Conservation (phyloP, 2,797 vertebrate species). For the Acrossocheilus fasciatus region DNA sequence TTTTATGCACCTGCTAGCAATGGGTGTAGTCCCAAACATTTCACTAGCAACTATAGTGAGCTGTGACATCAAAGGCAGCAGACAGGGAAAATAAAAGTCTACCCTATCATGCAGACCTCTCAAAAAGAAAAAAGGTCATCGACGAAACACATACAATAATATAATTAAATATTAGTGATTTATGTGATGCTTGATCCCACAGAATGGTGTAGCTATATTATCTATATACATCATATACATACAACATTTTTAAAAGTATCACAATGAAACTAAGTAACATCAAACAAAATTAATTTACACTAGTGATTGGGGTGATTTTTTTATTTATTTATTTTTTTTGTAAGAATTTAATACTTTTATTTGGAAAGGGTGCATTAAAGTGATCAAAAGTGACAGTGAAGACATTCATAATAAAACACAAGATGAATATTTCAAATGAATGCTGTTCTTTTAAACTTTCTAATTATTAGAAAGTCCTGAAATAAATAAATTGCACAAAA, state of each 20-base stretch:
- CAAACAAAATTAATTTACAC: neutral
- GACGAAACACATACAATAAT: neutral
- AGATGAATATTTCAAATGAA: neutral
- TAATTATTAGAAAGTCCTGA: neutral
- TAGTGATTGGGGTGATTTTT: neutral
- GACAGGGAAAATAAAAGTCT: neutral
- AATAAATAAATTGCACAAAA: neutral
- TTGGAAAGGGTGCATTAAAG: neutral
- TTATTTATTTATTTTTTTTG: neutral
- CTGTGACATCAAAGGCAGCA: neutral
- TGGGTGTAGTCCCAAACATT: slow-evolving; percentile 26
- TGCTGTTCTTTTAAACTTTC: neutral
- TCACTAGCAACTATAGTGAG: neutral
- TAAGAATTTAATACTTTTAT: neutral
- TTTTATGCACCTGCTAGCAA: slow-evolving; percentile 54
- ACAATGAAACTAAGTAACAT: neutral
- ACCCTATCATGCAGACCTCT: neutral
- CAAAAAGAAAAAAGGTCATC: neutral
- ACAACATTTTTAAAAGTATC: neutral
- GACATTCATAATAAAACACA: neutral
- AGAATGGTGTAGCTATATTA: neutral
- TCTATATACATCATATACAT: neutral
- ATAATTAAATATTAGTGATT: too few relatives aligned
- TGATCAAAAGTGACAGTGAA: neutral
- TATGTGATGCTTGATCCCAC: neutral